phyloP scores from a whole-genome alignment of 2,113 vertebrate species.

The Aphelocoma coerulescens region DNA sequence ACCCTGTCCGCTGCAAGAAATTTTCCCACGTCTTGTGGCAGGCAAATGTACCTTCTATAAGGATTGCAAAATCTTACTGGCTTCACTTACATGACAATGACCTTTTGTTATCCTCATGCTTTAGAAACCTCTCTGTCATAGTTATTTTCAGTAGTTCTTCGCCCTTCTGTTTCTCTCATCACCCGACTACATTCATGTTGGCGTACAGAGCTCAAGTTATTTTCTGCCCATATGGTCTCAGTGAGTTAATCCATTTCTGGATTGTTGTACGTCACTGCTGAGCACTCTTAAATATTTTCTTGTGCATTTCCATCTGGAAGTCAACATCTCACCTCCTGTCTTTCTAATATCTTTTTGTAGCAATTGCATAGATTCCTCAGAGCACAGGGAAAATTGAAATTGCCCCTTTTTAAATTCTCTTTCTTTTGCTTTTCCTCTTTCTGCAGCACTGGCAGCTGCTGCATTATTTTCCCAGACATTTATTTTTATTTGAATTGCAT shows the following conservation, averaged over 20 bases:
- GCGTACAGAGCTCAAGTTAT: not conserved
- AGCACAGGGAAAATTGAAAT: not conserved
- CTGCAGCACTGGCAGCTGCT: not conserved
- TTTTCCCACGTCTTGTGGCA: not conserved
- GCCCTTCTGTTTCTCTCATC: conserved; percentile 22
- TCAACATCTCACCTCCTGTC: conserved; percentile 30
- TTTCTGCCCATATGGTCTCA: conserved; percentile 38
- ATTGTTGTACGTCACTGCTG: conserved; percentile 29
- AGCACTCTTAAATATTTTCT: conserved; percentile 49
- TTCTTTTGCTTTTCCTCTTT: not conserved
- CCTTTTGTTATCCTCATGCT: not conserved
- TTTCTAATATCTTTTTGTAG: conserved; percentile 9
- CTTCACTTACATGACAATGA: not conserved
- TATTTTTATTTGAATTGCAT: not conserved
- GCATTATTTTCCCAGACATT: not conserved
- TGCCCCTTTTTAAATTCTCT: not conserved
- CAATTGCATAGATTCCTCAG: not conserved
- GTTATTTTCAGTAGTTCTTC: conserved; percentile 29
- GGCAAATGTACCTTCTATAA: not conserved
- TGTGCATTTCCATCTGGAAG: conserved; percentile 54
- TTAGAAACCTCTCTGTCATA: not conserved
- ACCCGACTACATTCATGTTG: not conserved
- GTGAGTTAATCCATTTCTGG: conserved; percentile 49
- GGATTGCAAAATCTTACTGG: not conserved
- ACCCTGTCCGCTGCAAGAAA: fast-evolving